Conservation (phyloP, 2,797 vertebrate genomes). For the Myotis daubentonii region DNA sequence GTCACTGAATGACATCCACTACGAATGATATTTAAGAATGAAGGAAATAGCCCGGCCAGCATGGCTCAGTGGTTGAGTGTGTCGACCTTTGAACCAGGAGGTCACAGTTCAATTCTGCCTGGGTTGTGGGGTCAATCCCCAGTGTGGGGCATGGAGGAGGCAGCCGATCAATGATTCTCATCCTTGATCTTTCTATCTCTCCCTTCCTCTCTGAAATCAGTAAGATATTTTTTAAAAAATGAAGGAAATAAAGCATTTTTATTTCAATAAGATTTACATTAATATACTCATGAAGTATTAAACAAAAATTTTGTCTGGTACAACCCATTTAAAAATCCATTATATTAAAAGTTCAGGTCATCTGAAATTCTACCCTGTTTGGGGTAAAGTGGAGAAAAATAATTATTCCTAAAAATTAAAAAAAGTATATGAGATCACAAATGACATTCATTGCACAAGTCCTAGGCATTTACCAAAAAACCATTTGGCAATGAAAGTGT, state of each 20-base stretch:
- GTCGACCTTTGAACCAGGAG: too few species aligned
- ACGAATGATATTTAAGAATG: not conserved
- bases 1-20: not conserved
- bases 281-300: not conserved
- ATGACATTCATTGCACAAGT: not conserved
- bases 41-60: not conserved
- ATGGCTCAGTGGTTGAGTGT: too few species aligned
- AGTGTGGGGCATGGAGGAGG: too few species aligned
- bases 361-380: not conserved
- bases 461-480: not conserved
- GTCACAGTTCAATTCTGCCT: too few species aligned
- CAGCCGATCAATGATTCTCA: too few species aligned
- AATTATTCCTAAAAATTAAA: not conserved
- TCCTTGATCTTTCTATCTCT: too few species aligned
- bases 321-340: not conserved
- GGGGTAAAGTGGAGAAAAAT: not conserved
- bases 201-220: too few species aligned
- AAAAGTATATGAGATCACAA: not conserved
- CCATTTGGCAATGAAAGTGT: not conserved
- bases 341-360: not conserved
- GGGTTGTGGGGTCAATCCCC: too few species aligned
- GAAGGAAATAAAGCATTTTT: not conserved
- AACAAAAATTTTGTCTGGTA: not conserved
- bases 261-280: not conserved
- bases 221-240: not conserved